These are phyloP conservation scores for Cryptocephalus primarius DNA, from an alignment of 2,888 invertebrate genomes.

Conservation along the genomic window DNA sequence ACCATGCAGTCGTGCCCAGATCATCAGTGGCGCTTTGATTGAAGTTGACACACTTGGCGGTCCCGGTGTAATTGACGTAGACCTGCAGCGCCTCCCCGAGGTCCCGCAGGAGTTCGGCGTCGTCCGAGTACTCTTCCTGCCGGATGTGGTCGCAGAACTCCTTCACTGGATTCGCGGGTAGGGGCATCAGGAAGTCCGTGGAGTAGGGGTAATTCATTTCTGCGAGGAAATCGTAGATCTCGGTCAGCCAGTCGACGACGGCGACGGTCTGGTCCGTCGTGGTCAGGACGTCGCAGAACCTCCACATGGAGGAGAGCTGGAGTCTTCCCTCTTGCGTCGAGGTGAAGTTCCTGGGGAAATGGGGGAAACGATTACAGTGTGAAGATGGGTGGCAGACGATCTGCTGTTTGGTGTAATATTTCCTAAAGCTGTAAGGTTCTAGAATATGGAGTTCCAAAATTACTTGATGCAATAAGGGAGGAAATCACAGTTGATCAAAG, in stretches of 20 bases:
- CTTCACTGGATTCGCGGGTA: conserved; percentile 79
- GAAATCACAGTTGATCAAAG: no score
- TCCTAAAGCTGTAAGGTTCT: no score
- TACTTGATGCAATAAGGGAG: no score
- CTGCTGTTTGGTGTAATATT: no score
- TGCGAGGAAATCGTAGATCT: conserved; percentile 69
- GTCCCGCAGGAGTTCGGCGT: conserved; percentile 43
- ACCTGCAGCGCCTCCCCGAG: conserved; percentile 60
- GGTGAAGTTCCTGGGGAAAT: no score
- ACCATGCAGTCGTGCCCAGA: conserved; percentile 65
- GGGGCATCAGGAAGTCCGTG: conserved; percentile 65
- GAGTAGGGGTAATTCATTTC: conserved; percentile 95
- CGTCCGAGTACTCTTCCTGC: conserved; percentile 9
- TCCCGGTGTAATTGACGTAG: conserved; percentile 74
- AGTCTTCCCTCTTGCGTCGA: no score
- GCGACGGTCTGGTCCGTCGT: conserved; percentile 41
- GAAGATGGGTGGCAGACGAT: no score
- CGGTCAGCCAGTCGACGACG: conserved; percentile 59
- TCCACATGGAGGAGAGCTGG: conserved; percentile 27
- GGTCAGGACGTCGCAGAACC: conserved; percentile 48
- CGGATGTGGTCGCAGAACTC: conserved; percentile 47
- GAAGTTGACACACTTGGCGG: conserved; percentile 56
- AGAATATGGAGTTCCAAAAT: no score
- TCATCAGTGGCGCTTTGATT: conserved; percentile 43
- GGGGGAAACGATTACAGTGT: no score